These are phyloP conservation scores for Heterodera filipjevi DNA, from an alignment of 2,888 invertebrate species.

Conservation along the genomic window DNA sequence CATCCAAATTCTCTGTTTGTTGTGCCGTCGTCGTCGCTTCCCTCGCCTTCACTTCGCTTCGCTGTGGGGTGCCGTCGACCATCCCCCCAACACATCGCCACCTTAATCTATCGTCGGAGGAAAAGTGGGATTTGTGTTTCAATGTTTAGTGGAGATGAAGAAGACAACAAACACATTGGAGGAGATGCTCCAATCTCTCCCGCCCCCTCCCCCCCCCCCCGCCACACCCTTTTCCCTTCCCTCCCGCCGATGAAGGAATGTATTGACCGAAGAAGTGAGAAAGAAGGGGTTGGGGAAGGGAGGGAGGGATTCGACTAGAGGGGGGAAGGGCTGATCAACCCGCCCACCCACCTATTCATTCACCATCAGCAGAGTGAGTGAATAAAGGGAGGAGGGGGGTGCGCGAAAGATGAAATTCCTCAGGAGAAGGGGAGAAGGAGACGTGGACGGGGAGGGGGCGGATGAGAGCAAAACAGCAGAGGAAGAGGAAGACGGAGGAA, in stretches of 20 bases:
- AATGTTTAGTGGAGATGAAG: not conserved
- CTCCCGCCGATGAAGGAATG: not conserved
- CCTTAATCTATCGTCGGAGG: not conserved
- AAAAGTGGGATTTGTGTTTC: not conserved
- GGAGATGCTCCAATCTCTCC: not conserved
- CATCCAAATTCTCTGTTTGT: not conserved
- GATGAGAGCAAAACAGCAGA: not conserved
- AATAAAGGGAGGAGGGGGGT: not conserved
- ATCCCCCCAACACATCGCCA: not conserved
- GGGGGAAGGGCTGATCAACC: not conserved
- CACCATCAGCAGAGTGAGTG: not conserved
- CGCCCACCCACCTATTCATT: not conserved
- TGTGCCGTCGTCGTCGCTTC: not conserved
- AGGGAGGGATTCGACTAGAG: not conserved
- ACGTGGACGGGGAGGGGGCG: not conserved
- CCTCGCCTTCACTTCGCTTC: not conserved
- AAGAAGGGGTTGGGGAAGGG: not conserved
- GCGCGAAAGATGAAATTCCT: constrained; percentile 1
- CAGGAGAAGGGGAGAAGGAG: not conserved
- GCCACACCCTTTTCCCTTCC: not conserved
- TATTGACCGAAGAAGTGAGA: not conserved
- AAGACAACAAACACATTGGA: not conserved
- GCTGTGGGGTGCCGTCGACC: not conserved
- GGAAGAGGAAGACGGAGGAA: not conserved
- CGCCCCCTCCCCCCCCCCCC: not conserved